phyloP scores from a whole-genome alignment of 53 echinoderm and acorn worm species.

The Apostichopus leukothele region DNA sequence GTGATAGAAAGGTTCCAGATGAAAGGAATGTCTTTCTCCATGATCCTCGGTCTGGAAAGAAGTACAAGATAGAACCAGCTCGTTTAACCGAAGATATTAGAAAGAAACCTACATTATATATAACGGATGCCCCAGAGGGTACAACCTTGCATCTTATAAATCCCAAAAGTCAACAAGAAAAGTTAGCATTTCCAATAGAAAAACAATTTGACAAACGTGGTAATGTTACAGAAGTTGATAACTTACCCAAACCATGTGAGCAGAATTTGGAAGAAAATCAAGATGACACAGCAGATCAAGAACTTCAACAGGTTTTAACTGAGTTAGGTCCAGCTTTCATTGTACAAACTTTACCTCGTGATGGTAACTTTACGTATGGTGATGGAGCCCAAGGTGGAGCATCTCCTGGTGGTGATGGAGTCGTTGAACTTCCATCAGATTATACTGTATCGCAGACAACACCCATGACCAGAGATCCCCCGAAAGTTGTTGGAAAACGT shows the following conservation, averaged over 20 bases:
- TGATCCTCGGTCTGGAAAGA: conserved; percentile 66
- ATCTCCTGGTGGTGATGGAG: conserved; percentile 42
- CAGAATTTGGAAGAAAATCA: not conserved
- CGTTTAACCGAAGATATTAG: conserved; percentile 56
- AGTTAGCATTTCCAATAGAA: conserved; percentile 12
- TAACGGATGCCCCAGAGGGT: conserved; percentile 41
- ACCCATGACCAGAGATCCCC: conserved; percentile 31
- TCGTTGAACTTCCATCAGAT: conserved; percentile 49
- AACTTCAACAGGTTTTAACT: conserved; percentile 61
- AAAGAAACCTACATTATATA: conserved; percentile 60
- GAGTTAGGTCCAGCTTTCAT: conserved; percentile 76
- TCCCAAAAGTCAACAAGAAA: conserved; percentile 50
- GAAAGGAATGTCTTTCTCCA: conserved; percentile 6
- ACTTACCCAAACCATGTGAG: not conserved
- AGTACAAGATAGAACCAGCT: conserved; percentile 59
- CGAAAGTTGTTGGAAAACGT: conserved; percentile 52
- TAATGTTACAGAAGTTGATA: not conserved
- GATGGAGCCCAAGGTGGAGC: conserved; percentile 46
- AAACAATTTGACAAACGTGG: not conserved
- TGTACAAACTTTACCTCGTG: conserved; percentile 37
- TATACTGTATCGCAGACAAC: conserved; percentile 51
- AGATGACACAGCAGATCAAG: not conserved
- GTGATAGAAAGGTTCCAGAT: conserved; percentile 32
- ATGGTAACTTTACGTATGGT: conserved; percentile 42
- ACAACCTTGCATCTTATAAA: conserved; percentile 53